These are phyloP conservation scores for Cyprinella venusta DNA, from an alignment of 2,797 vertebrate species.

Conservation along the genomic window DNA sequence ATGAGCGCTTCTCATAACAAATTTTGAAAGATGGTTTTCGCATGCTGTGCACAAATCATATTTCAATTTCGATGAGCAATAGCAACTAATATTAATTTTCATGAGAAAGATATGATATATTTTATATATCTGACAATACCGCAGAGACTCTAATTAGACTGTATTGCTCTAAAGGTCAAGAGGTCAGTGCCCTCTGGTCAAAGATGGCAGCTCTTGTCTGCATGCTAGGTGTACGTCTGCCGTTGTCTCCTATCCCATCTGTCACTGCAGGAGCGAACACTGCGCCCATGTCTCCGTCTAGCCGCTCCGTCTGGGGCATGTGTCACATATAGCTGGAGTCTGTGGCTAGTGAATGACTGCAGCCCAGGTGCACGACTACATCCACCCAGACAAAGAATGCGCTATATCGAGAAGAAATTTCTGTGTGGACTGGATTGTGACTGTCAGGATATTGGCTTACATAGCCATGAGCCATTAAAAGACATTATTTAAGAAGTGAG, in stretches of 20 bases:
- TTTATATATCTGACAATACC: not conserved
- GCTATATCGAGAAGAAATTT: slow-evolving; percentile 42
- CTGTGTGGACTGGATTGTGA: not conserved
- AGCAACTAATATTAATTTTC: not conserved
- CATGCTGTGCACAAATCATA: not conserved
- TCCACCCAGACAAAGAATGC: slow-evolving; percentile 24
- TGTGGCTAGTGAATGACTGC: slow-evolving; percentile 39
- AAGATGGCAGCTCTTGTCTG: slow-evolving; percentile 51
- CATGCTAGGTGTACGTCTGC: slow-evolving; percentile 51
- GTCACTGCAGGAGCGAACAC: slow-evolving; percentile 29
- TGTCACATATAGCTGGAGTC: slow-evolving; percentile 52
- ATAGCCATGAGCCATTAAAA: slow-evolving; percentile 30
- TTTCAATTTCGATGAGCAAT: not conserved
- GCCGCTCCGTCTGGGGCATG: slow-evolving; percentile 48
- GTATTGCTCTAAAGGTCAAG: slow-evolving; percentile 33
- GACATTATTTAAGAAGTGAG: slow-evolving; percentile 17
- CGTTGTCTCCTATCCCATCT: slow-evolving; percentile 34
- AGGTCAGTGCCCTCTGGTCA: slow-evolving; percentile 36
- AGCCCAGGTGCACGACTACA: slow-evolving; percentile 41
- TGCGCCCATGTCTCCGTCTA: slow-evolving; percentile 47
- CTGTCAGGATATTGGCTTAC: slow-evolving; percentile 43
- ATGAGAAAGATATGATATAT: not conserved
- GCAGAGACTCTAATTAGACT: slow-evolving; percentile 32
- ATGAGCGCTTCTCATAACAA: not conserved
- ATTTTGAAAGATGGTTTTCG: not conserved